Base-by-base conservation (phyloP, 1,140 invertebrate species). In the Protaetia brevitarsis region DNA sequence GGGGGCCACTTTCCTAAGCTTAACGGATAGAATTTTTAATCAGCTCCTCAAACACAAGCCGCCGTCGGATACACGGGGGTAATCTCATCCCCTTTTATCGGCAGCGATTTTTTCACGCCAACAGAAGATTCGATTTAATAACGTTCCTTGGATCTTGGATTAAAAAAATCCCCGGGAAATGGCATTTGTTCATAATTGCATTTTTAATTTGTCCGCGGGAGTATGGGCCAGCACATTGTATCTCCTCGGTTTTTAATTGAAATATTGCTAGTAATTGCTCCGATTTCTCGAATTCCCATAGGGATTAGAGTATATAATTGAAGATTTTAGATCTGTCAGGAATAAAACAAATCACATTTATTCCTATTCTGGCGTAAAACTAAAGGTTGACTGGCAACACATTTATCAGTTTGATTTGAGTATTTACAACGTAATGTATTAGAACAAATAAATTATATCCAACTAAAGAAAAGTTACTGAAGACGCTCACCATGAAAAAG, bases 21-120 rank as follows among this genome's bases (percentile, higher is more conserved):
- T 51, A 51, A 19, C 41, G 19, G 21, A 10, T 23, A 51, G 41
- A 51, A 51, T 51, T 51, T 51, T 51, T 51, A 51, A 51, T 51
- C 41, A 51, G 41, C 41, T 51, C 21, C 41, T 51, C 41, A 51
- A 51, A 51, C 41, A 51, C 6, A 51, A 51, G 8, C 7, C n/a
- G n/a, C n/a, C 26, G 13, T 51, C 41, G 19, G 41, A 23, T 51
- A 51, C 2, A 26, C 6, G 7, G 41, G n/a, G 19, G 7, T 51
- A 51, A 51, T 51, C 41, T 23, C 37, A 41, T 41, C 11, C 13
- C 11, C 41, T 51, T 51, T 19, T 19, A 23, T 51, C 16, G 13
- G 6, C 11, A 51, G 13, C 41, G 26, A 51, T 51, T 51, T 26
- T 23, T 51, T 19, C 19, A 7, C 19, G 4, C 41, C 11, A 51